These are phyloP conservation scores for Aspidapion aeneum DNA, from an alignment of 2,888 invertebrate genomes.

Conservation along the genomic window DNA sequence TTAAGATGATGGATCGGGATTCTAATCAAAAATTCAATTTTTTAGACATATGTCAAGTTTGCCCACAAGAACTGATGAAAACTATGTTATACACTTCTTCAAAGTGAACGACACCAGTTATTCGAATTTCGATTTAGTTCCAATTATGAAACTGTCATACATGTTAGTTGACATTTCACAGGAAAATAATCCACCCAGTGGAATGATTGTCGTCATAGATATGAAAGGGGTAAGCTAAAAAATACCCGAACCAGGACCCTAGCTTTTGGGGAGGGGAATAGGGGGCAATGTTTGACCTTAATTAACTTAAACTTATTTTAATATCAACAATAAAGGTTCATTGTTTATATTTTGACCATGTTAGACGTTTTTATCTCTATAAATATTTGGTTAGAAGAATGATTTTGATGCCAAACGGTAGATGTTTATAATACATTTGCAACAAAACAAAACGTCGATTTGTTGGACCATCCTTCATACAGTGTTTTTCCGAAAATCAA, in stretches of 20 bases:
- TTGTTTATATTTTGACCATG: too few species aligned
- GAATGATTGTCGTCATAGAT: constrained; percentile 37
- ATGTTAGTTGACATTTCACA: constrained; percentile 36
- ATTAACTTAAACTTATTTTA: too few species aligned
- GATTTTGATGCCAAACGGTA: too few species aligned
- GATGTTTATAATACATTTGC: too few species aligned
- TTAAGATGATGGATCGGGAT: too few species aligned
- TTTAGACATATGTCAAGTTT: constrained; percentile 33
- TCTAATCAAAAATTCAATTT: too few species aligned
- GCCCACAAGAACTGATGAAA: constrained; percentile 33
- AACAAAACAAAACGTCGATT: too few species aligned
- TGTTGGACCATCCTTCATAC: too few species aligned
- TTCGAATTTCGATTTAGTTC: constrained; percentile 33
- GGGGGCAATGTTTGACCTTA: too few species aligned
- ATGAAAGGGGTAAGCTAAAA: constrained; percentile 34
- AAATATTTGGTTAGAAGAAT: too few species aligned
- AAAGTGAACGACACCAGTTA: constrained; percentile 33
- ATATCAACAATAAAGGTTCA: neutral
- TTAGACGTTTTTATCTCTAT: too few species aligned
- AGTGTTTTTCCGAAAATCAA: too few species aligned
- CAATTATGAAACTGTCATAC: constrained; percentile 34
- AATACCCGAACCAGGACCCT: neutral
- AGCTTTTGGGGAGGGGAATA: neutral
- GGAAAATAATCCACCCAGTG: constrained; percentile 33
- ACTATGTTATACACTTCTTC: constrained; percentile 36